Evolutionary conservation across 2,797 vertebrate genomes (phyloP).

Genomic region (Emydoidea blandingii): DNA sequence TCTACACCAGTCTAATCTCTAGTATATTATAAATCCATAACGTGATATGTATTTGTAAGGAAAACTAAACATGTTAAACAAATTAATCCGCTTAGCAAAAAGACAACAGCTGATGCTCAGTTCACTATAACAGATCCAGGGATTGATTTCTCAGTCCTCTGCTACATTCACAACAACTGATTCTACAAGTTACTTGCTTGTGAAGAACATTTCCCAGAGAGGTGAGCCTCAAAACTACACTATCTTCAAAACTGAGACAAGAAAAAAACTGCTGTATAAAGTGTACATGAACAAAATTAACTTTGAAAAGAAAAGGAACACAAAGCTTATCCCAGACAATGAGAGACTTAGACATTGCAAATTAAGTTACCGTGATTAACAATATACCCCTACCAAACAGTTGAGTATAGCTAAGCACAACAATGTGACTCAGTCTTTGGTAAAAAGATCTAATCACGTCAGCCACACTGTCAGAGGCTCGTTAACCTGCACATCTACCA

Average conservation of each 20-base stretch:
- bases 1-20: background rate
- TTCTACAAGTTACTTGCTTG: background rate
- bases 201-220: background rate
- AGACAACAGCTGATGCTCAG: background rate
- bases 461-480: too few relatives aligned
- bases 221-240: background rate
- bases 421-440: background rate
- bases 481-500: too few relatives aligned
- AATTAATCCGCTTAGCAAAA: background rate
- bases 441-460: background rate
- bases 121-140: background rate
- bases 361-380: background rate
- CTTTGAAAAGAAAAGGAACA: background rate
- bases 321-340: background rate
- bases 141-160: background rate
- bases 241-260: background rate
- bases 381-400: too few relatives aligned
- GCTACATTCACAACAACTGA: background rate
- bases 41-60: background rate
- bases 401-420: background rate
- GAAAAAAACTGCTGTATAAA: background rate
- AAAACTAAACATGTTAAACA: background rate
- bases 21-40: background rate
- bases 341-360: background rate
- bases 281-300: background rate